Evolutionary conservation across 1,140 invertebrate genomes (phyloP).

Genomic region (Branchinecta lynchi): DNA sequence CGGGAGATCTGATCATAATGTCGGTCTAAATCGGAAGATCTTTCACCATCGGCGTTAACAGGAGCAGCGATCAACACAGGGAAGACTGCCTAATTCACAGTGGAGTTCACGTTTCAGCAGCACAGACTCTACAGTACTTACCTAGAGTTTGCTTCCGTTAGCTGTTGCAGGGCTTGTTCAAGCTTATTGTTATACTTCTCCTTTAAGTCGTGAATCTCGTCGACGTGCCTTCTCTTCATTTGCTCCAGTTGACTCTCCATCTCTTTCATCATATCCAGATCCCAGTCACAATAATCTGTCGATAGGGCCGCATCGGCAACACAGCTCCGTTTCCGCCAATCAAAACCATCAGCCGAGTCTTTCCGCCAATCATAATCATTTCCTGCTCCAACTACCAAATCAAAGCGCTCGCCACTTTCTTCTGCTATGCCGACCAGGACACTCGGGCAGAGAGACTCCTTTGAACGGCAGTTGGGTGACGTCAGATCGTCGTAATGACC

Average conservation of each 20-base stretch:
- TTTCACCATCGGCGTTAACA: too few relatives aligned
- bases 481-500: constrained; percentile 66
- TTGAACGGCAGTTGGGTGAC: constrained; percentile 32
- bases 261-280: constrained; percentile 32
- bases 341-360: too few relatives aligned
- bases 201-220: constrained; percentile 28
- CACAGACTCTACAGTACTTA: constrained; percentile 21
- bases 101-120: not conserved
- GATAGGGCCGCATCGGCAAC: constrained; percentile 34
- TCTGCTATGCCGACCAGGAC: constrained; percentile 43
- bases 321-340: not conserved
- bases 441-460: not conserved
- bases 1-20: too few relatives aligned
- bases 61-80: too few relatives aligned
- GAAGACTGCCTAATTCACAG: not conserved
- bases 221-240: constrained; percentile 24
- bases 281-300: constrained; percentile 44
- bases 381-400: constrained; percentile 56
- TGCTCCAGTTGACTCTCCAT: constrained; percentile 20
- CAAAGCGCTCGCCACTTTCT: constrained; percentile 43
- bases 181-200: constrained; percentile 59
- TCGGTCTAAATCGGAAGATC: too few relatives aligned
- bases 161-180: constrained; percentile 54
- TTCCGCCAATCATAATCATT: constrained; percentile 37
- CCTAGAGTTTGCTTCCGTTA: constrained; percentile 55